These are phyloP conservation scores for Seira musarum DNA, from an alignment of 2,888 invertebrate genomes.

Conservation along the genomic window DNA sequence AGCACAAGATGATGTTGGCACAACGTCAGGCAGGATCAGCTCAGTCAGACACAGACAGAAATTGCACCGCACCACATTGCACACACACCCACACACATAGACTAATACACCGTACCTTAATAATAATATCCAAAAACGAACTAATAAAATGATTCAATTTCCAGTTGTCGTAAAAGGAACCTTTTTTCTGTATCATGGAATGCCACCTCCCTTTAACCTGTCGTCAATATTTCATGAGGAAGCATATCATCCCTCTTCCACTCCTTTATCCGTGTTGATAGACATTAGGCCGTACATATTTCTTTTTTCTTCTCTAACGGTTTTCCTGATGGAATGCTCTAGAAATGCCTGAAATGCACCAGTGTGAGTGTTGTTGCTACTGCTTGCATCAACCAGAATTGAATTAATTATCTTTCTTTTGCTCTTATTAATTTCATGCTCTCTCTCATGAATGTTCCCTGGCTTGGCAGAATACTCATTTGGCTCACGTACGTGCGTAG, in stretches of 20 bases:
- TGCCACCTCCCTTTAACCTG: constrained; percentile 7
- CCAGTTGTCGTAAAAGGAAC: neutral
- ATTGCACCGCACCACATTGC: no score
- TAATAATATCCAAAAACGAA: constrained; percentile 3
- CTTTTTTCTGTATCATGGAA: no score
- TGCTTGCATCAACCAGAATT: neutral
- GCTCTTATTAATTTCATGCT: constrained; percentile 1
- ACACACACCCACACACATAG: no score
- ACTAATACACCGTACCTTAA: neutral
- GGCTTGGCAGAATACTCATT: constrained; percentile 3
- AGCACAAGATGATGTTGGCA: neutral
- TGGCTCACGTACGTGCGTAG: constrained; percentile 15
- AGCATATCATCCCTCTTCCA: neutral
- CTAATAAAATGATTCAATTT: constrained; percentile 16
- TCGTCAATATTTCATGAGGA: neutral
- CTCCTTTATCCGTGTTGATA: neutral
- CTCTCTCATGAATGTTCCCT: neutral
- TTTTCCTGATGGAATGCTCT: constrained; percentile 3
- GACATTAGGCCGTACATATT: constrained; percentile 13
- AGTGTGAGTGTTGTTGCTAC: neutral
- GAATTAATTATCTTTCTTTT: constrained; percentile 16
- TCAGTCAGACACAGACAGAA: no score
- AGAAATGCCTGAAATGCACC: neutral
- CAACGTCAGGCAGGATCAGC: no score
- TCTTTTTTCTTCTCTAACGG: neutral